Evolutionary conservation across 2,888 invertebrate genomes (phyloP).

Genomic region (Tetramorium bicarinatum): DNA sequence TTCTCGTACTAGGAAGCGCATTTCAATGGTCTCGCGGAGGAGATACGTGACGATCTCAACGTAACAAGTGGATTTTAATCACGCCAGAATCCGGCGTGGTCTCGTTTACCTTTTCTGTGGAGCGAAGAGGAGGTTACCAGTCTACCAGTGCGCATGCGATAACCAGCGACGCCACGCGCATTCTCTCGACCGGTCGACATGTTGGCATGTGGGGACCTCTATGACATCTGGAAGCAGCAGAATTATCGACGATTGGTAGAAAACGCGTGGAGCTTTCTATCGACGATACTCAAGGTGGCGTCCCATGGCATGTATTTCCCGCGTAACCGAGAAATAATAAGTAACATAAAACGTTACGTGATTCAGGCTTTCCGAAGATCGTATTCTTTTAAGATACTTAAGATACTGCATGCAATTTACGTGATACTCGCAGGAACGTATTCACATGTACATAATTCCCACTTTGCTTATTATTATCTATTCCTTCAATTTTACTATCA

Average conservation of each 20-base stretch:
- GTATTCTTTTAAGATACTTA: slow-evolving; percentile 90
- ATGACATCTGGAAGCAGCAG: too few relatives aligned
- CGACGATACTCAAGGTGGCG: neutral
- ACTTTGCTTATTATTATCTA: slow-evolving; percentile 39
- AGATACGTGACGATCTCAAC: slow-evolving; percentile 75
- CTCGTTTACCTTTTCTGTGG: slow-evolving; percentile 79
- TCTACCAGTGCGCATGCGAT: slow-evolving; percentile 59
- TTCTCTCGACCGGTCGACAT: slow-evolving; percentile 63
- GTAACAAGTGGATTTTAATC: slow-evolving; percentile 77
- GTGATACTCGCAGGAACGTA: slow-evolving; percentile 68
- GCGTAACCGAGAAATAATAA: too few relatives aligned
- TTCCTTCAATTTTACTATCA: slow-evolving; percentile 42
- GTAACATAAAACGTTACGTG: too few relatives aligned
- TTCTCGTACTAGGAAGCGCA: slow-evolving; percentile 28
- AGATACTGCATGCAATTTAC: slow-evolving; percentile 73
- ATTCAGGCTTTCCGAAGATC: slow-evolving; percentile 94
- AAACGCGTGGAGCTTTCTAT: neutral
- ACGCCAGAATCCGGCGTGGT: slow-evolving; percentile 64
- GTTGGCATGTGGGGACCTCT: slow-evolving; percentile 58
- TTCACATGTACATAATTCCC: slow-evolving; percentile 51
- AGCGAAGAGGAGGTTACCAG: slow-evolving; percentile 78
- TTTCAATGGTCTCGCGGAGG: slow-evolving; percentile 52
- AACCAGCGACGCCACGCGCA: neutral
- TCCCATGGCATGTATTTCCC: too few relatives aligned
- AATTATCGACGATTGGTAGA: neutral